phyloP scores from a whole-genome alignment of 1,140 invertebrate genomes.

The Neodiprion fabricii region DNA sequence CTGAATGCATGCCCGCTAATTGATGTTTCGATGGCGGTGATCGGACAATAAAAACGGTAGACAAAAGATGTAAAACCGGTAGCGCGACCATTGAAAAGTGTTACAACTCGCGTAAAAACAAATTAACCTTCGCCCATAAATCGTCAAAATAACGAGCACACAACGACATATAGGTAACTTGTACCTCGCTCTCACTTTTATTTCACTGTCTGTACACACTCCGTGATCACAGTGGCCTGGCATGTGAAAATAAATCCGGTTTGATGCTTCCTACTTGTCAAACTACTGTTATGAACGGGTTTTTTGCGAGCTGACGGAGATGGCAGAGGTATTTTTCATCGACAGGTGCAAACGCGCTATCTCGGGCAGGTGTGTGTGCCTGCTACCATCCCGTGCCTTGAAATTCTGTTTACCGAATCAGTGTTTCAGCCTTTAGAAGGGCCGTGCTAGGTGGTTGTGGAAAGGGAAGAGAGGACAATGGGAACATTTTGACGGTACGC shows the following conservation, averaged over 20 bases:
- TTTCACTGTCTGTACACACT: no score
- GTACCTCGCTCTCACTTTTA: background rate
- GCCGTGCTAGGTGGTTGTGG: conserved; percentile 19
- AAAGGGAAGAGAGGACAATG: conserved; percentile 16
- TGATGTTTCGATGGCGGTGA: background rate
- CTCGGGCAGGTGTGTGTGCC: background rate
- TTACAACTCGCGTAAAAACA: background rate
- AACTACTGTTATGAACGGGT: conserved; percentile 9
- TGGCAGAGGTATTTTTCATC: background rate
- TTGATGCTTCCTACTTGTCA: conserved; percentile 11
- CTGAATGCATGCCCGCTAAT: background rate
- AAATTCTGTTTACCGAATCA: conserved; percentile 3
- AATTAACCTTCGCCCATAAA: background rate
- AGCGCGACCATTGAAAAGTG: conserved; percentile 61
- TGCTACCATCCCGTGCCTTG: background rate
- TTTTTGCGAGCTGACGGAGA: background rate
- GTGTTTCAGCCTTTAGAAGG: background rate
- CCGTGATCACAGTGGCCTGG: background rate
- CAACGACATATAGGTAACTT: conserved; percentile 2
- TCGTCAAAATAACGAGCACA: background rate
- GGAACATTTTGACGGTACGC: conserved; percentile 34
- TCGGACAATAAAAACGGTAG: background rate
- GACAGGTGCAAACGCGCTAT: background rate
- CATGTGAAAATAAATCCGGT: conserved; percentile 5
- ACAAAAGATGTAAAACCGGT: conserved; percentile 41